Conservation (phyloP, 2,113 vertebrate species). For the Stegostoma tigrinum region DNA sequence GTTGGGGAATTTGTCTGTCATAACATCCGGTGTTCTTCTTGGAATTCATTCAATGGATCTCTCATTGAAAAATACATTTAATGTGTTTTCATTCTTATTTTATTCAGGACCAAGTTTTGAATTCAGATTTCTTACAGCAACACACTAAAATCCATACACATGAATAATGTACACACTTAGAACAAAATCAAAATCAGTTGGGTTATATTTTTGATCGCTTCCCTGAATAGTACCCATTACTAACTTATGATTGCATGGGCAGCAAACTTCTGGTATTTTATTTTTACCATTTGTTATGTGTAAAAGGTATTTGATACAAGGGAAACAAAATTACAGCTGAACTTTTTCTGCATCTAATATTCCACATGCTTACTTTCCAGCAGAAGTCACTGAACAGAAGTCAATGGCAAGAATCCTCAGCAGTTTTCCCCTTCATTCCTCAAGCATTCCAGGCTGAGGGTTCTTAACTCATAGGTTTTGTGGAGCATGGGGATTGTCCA, state of each 20-base stretch:
- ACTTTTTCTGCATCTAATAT: background rate
- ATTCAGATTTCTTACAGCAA: background rate
- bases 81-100: background rate
- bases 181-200: background rate
- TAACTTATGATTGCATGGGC: background rate
- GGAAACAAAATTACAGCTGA: background rate
- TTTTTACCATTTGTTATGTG: background rate
- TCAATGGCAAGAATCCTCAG: background rate
- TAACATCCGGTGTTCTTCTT: constrained; percentile 27
- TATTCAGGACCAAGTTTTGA: background rate
- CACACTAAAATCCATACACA: background rate
- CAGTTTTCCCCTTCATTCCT: background rate
- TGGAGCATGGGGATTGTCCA: background rate
- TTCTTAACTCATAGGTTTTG: background rate
- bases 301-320: background rate
- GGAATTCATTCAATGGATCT: constrained; percentile 21
- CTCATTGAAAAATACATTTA: background rate
- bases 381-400: background rate
- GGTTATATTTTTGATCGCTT: background rate
- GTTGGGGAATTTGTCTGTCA: background rate
- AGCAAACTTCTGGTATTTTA: background rate
- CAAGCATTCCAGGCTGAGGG: background rate
- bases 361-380: background rate
- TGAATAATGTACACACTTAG: background rate
- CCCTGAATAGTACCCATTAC: background rate